These are phyloP conservation scores for Tor tambroides DNA, from an alignment of 2,113 vertebrate species.

Conservation along the genomic window DNA sequence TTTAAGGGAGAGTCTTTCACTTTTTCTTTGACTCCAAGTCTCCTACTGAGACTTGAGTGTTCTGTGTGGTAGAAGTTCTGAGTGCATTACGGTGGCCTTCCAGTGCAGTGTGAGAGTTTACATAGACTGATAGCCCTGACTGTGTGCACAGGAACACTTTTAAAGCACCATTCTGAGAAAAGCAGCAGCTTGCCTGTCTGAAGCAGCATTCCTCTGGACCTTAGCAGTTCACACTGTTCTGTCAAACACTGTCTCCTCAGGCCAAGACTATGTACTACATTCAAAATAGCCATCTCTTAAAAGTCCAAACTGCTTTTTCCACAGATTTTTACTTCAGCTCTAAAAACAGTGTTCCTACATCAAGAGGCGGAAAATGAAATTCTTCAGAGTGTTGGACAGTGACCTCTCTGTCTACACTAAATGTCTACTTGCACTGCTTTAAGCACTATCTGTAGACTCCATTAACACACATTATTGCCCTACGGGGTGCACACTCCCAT, in stretches of 20 bases:
- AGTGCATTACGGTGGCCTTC: constrained; percentile 28
- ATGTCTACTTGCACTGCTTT: constrained; percentile 23
- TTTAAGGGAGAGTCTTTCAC: background rate
- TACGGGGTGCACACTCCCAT: constrained; percentile 22
- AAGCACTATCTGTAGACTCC: constrained; percentile 34
- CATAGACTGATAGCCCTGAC: constrained; percentile 59
- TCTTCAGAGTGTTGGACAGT: constrained; percentile 24
- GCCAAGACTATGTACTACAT: constrained; percentile 22
- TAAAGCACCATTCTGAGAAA: constrained; percentile 43
- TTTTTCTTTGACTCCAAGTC: background rate
- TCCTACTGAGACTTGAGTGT: background rate
- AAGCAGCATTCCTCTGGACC: constrained; percentile 62
- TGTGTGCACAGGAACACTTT: constrained; percentile 58
- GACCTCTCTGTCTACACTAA: constrained; percentile 18
- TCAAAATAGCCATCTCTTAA: constrained; percentile 7
- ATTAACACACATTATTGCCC: constrained; percentile 28
- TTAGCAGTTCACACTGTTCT: constrained; percentile 47
- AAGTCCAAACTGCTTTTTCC: background rate
- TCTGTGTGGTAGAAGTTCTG: constrained; percentile 9
- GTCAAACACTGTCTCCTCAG: constrained; percentile 33
- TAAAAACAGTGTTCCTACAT: constrained; percentile 30
- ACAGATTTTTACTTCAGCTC: background rate
- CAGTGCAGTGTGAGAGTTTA: constrained; percentile 70
- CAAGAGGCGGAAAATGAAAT: constrained; percentile 6
- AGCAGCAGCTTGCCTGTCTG: constrained; percentile 51